A percentile compares a stretch with the other conserved stretches of the same genome.
Conservation (phyloP, 2,888 invertebrate species). For the Eupithecia pulchellata region DNA sequence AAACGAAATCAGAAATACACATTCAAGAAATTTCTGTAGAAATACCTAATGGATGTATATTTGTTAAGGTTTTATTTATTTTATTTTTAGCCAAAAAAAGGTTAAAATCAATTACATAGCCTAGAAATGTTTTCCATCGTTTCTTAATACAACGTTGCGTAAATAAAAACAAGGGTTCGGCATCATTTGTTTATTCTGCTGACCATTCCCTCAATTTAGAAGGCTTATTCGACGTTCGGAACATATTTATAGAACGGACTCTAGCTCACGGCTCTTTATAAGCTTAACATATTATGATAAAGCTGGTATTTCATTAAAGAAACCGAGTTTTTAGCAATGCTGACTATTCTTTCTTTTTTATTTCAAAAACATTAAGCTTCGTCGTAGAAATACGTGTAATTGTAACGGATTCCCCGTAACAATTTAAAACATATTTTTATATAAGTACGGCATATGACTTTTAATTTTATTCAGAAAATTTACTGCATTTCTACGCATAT, state of each 20-base stretch:
- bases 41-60: not conserved
- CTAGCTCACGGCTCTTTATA: not conserved
- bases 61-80: too few species aligned
- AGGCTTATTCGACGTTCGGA: not conserved
- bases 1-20: not conserved
- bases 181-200: not conserved
- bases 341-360: not conserved
- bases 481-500: not conserved
- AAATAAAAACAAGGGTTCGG: not conserved
- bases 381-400: too few species aligned
- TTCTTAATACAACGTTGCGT: not conserved
- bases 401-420: too few species aligned
- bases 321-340: not conserved
- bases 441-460: not conserved
- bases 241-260: not conserved
- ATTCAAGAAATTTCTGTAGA: not conserved
- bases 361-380: not conserved
- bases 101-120: too few species aligned
- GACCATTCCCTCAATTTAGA: slow-evolving; percentile 4
- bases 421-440: too few species aligned
- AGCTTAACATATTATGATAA: not conserved
- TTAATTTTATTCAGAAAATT: not conserved
- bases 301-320: not conserved
- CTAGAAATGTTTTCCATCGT: too few species aligned
- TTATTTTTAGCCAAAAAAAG: too few species aligned